Evolutionary conservation across 2,113 vertebrate species (phyloP), one percentile per base, ranked within the genome.

Genomic region (Pteronura brasiliensis): DNA sequence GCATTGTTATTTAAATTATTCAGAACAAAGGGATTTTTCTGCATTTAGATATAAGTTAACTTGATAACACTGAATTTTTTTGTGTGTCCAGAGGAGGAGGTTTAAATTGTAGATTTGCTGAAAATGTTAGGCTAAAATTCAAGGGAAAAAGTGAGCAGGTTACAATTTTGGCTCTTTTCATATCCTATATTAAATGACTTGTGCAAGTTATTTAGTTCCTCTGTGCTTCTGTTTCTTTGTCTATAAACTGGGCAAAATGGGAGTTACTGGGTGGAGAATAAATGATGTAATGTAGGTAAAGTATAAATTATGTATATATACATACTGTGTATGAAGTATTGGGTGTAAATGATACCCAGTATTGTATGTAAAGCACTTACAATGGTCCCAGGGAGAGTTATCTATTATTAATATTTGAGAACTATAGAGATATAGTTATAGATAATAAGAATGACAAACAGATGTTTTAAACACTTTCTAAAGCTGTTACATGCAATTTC

Each of bases 21-120:
- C 82, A 69, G 88, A 71, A 93, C 44, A 96, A 93, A 79, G 15
- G 7, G 36, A 74, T 86, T 71, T 92, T 95, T 93, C 77, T 82
- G 71, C 72, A 86, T 98, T 82, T 80, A 77, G 67, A 83, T 5
- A 12, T n/a, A 79, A 44, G 14, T 79, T 92, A 85, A 86, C 44
- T 52, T 93, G 57, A 65, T 80, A 94, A 59, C 14, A 77, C 23
- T 93, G 52, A 93, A 52, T 39, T 61, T 96, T 57, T 34, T 39
- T 57, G 61, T 5, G 3, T 18, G 8, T 47, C 52, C 11, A 39
- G n/a, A 89, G 42, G 21, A 39, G 39, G 42, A 63, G 42, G 18
- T 69, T 95, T 87, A 90, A 90, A 47, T 9, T 69, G 9, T 31
- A 87, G 27, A 77, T 76, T 90, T 69, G n/a, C 47, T 84, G 42